These are phyloP conservation scores for Onychomys torridus DNA, from an alignment of 2,797 vertebrate genomes.

Conservation along the genomic window DNA sequence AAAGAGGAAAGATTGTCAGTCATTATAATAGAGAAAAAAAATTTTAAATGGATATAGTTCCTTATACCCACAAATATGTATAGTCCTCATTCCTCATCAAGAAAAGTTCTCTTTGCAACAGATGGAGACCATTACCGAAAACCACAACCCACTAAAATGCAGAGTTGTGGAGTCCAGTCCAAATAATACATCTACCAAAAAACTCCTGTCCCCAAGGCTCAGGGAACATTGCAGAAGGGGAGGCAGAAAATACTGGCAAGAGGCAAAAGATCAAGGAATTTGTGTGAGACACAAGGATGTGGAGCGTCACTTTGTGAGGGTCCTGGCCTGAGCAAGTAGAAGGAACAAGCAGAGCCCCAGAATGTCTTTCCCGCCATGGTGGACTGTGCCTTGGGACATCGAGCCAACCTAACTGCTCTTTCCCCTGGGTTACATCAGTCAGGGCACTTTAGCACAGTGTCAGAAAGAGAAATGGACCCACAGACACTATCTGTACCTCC, in stretches of 20 bases:
- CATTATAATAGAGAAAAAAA: neutral
- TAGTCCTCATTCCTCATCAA: neutral
- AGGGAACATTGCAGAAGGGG: neutral
- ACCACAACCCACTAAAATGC: neutral
- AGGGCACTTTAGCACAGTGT: neutral
- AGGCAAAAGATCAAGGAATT: neutral
- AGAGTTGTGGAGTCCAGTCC: neutral
- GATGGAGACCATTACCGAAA: neutral
- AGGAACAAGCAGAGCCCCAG: neutral
- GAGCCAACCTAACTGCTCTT: neutral
- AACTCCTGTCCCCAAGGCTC: neutral
- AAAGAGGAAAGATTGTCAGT: neutral
- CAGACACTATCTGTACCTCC: neutral
- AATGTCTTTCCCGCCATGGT: neutral
- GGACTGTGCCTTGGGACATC: neutral
- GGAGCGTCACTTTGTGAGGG: neutral
- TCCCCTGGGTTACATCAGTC: neutral
- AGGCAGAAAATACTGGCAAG: neutral
- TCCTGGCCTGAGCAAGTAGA: neutral
- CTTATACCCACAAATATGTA: neutral
- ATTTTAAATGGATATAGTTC: neutral
- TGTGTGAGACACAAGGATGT: neutral
- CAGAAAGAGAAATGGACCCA: neutral
- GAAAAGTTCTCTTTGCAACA: neutral
- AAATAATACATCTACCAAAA: neutral